phyloP scores from a whole-genome alignment of 2,113 vertebrate species.

The Macquaria australasica region DNA sequence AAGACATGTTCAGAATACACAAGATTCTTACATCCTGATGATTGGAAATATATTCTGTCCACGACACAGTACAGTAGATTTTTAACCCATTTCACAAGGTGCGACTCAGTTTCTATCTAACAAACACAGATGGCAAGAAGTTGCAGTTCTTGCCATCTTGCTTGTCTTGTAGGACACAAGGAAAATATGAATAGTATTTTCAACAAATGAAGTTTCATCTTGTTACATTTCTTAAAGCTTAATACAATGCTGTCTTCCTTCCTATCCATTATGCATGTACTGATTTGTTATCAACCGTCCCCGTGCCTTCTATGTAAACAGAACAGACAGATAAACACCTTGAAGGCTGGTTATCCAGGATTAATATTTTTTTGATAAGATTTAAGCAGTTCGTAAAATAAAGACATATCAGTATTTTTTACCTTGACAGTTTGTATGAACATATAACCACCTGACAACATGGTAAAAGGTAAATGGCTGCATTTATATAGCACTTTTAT shows the following conservation, averaged over 20 bases:
- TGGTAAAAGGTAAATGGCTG: neutral
- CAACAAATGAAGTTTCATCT: neutral
- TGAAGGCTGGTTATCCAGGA: neutral
- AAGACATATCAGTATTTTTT: neutral
- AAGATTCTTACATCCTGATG: neutral
- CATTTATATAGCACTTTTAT: neutral
- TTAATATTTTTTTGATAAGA: neutral
- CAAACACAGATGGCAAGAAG: constrained; percentile 1
- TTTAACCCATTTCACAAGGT: constrained; percentile 6
- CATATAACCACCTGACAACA: neutral
- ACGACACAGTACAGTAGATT: neutral
- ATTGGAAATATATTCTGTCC: neutral
- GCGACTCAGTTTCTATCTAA: constrained; percentile 6
- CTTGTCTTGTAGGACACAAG: neutral
- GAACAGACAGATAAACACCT: constrained; percentile 2
- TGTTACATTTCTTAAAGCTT: neutral
- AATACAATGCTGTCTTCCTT: neutral
- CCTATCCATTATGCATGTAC: constrained; percentile 14
- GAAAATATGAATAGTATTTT: neutral
- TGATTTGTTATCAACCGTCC: neutral
- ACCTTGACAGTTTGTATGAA: constrained; percentile 3
- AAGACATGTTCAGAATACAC: constrained; percentile 37
- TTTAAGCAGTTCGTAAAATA: neutral
- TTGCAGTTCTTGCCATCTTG: neutral
- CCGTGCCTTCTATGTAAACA: neutral